These are phyloP conservation scores for Oligia strigilis DNA, from an alignment of 2,888 invertebrate species.

Conservation along the genomic window DNA sequence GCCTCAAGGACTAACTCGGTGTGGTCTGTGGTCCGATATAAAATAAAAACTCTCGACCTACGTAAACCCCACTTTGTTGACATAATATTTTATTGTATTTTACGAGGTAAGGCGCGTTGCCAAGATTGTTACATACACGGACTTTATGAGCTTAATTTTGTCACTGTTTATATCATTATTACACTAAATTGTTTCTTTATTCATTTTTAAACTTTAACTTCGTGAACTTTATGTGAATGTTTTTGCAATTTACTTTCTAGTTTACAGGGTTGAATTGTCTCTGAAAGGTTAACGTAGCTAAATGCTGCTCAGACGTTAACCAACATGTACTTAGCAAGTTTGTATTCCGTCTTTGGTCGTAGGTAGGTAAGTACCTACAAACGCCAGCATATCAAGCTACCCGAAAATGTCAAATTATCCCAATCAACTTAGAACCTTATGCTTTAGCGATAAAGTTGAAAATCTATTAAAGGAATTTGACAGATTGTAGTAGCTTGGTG, in stretches of 20 bases:
- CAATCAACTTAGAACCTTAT: too few relatives aligned
- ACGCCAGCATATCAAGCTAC: too few relatives aligned
- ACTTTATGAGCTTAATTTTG: slow-evolving; percentile 56
- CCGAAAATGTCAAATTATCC: too few relatives aligned
- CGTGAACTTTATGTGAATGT: slow-evolving; percentile 49
- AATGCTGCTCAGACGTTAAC: background rate
- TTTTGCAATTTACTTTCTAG: slow-evolving; percentile 41
- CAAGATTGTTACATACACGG: slow-evolving; percentile 52
- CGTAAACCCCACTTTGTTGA: slow-evolving; percentile 59
- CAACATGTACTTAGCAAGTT: background rate
- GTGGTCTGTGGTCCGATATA: slow-evolving; percentile 69
- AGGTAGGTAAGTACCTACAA: background rate
- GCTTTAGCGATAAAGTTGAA: too few relatives aligned
- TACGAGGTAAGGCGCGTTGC: slow-evolving; percentile 42
- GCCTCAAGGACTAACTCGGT: slow-evolving; percentile 60
- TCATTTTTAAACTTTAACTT: slow-evolving; percentile 34
- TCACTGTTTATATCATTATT: slow-evolving; percentile 59
- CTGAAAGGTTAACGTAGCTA: background rate
- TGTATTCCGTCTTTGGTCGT: background rate
- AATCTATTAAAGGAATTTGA: too few relatives aligned
- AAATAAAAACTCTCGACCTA: slow-evolving; percentile 64
- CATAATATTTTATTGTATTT: slow-evolving; percentile 63
- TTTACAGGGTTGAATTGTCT: slow-evolving; percentile 13
- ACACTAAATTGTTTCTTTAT: slow-evolving; percentile 50
- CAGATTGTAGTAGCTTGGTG: too few relatives aligned